Percentiles rank a stretch among this genome's conserved stretches.
These are phyloP conservation scores for Diachasmimorpha longicaudata DNA, from an alignment of 1,140 invertebrate genomes.

Conservation along the genomic window DNA sequence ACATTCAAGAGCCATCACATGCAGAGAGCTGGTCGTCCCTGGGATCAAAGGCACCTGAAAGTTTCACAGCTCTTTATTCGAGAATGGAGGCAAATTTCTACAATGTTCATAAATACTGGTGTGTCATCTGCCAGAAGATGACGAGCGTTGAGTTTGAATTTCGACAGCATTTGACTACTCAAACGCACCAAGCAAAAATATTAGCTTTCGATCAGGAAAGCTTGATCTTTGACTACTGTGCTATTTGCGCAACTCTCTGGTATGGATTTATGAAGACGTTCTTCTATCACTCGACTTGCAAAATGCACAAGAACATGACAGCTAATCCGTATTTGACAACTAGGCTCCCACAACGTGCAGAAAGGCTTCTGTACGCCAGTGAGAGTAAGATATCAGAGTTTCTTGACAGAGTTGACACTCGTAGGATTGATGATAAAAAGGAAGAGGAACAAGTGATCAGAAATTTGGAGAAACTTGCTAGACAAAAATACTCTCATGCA, in stretches of 20 bases:
- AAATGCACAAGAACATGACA: constrained; percentile 28
- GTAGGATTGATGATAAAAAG: not conserved
- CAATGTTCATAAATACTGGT: constrained; percentile 36
- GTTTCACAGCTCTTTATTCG: not conserved
- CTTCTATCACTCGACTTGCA: constrained; percentile 28
- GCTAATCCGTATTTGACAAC: constrained; percentile 8
- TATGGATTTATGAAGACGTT: constrained; percentile 28
- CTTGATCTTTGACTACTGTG: constrained; percentile 36
- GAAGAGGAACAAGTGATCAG: constrained; percentile 29
- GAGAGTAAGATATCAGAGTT: constrained; percentile 18
- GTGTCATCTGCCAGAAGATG: constrained; percentile 31
- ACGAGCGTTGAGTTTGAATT: constrained; percentile 39
- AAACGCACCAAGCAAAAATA: too few species aligned
- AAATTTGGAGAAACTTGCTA: constrained; percentile 31
- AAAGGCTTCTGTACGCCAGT: constrained; percentile 28
- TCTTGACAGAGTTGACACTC: constrained; percentile 19
- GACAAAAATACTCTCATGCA: constrained; percentile 27
- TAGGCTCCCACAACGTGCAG: constrained; percentile 23
- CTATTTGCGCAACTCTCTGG: constrained; percentile 36
- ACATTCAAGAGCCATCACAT: constrained; percentile 5
- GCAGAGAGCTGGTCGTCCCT: not conserved
- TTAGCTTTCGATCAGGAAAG: not conserved
- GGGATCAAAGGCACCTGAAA: not conserved
- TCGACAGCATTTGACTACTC: constrained; percentile 34
- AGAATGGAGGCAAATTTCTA: constrained; percentile 23